phyloP scores from a whole-genome alignment of 2,113 vertebrate genomes.

The Aviceda subcristata region DNA sequence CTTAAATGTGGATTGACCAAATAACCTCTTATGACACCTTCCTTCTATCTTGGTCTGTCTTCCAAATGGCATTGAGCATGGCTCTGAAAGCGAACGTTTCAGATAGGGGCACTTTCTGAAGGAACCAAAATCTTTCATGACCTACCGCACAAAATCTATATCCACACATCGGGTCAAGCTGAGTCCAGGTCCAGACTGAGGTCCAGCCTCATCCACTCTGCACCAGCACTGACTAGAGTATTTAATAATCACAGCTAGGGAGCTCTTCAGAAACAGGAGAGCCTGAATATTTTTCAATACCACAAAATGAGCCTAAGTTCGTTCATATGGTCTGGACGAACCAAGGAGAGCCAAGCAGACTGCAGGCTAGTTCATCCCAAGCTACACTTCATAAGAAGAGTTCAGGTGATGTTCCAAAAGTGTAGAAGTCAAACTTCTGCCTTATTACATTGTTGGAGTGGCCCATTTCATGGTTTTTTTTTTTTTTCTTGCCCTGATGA shows the following conservation, averaged over 20 bases:
- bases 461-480: rapidly evolving
- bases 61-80: not conserved
- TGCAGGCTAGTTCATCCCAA: not conserved
- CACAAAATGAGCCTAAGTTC: not conserved
- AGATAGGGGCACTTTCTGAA: rapidly evolving
- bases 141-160: not conserved
- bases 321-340: not conserved
- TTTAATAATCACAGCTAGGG: not conserved
- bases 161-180: not conserved
- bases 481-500: not conserved
- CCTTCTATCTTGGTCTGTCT: not conserved
- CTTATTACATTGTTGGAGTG: not conserved
- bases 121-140: not conserved
- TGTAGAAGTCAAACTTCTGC: not conserved
- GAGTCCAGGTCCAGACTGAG: not conserved
- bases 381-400: rapidly evolving
- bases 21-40: not conserved
- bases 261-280: not conserved
- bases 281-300: not conserved
- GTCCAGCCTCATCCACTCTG: not conserved
- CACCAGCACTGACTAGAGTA: not conserved
- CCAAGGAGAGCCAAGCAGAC: not conserved
- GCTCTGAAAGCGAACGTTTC: not conserved
- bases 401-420: not conserved
- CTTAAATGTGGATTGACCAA: not conserved